Conservation (phyloP, 2,797 vertebrate genomes). For the Arctocebus calabarensis region DNA sequence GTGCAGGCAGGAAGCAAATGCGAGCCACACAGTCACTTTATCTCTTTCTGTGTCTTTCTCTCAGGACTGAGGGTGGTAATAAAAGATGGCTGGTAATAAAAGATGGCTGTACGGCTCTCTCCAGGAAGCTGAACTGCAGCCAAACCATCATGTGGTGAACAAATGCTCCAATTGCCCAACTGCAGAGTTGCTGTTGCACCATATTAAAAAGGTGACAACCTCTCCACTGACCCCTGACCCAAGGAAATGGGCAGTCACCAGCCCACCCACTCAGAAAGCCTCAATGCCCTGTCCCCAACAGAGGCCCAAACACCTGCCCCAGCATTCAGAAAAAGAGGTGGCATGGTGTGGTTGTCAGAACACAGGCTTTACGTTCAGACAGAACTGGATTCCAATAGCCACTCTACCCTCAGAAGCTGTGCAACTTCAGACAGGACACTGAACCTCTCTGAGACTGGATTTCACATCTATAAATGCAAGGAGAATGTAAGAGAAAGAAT, state of each 20-base stretch:
- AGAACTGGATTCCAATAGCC: background rate
- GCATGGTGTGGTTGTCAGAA: background rate
- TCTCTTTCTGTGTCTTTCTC: conserved; percentile 32
- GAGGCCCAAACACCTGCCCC: background rate
- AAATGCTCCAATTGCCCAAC: conserved; percentile 22
- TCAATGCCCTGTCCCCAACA: background rate
- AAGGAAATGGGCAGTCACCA: background rate
- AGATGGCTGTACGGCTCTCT: conserved; percentile 55
- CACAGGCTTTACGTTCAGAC: background rate
- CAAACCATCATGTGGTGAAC: conserved; percentile 57
- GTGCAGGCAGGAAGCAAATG: background rate
- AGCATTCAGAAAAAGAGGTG: background rate
- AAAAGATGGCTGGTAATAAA: conserved; percentile 69
- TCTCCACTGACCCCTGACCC: conserved; percentile 15
- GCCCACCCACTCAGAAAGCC: conserved; percentile 48
- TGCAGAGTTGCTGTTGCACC: background rate
- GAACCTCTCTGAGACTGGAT: background rate
- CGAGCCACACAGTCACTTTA: background rate
- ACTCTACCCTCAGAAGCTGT: background rate
- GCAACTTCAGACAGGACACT: background rate
- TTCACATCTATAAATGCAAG: background rate
- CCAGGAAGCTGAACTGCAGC: conserved; percentile 3
- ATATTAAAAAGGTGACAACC: conserved; percentile 34
- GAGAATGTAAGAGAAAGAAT: background rate
- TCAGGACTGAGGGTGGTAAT: conserved; percentile 35